A percentile compares a stretch with the other conserved stretches of the same genome.
phyloP scores from a whole-genome alignment of 2,113 vertebrate species.

The Odontesthes bonariensis region DNA sequence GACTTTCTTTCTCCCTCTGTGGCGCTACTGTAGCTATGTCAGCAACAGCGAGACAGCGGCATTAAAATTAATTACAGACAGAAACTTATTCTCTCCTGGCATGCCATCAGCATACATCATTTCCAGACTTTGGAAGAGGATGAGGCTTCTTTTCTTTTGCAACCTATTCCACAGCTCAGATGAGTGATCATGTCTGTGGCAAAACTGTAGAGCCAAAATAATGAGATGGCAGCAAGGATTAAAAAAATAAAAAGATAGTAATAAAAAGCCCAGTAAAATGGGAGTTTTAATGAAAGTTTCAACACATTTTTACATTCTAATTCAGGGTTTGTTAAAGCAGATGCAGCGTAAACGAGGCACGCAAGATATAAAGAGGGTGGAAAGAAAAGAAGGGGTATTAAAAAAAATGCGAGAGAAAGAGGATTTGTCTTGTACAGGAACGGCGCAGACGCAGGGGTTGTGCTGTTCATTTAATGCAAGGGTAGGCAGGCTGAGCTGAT shows the following conservation, averaged over 20 bases:
- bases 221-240: neutral
- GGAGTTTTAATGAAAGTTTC: conserved; percentile 29
- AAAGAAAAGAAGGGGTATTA: conserved; percentile 22
- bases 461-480: conserved; percentile 93
- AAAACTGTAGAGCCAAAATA: neutral
- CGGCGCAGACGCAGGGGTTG: conserved; percentile 84
- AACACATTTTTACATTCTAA: neutral
- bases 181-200: conserved; percentile 24
- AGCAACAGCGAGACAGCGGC: conserved; percentile 51
- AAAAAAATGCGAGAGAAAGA: conserved; percentile 28
- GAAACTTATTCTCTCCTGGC: conserved; percentile 55
- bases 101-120: conserved; percentile 52
- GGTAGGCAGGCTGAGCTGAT: conserved; percentile 90
- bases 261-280: neutral
- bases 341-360: neutral
- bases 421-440: conserved; percentile 78
- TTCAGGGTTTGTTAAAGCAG: conserved; percentile 8
- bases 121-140: conserved; percentile 5
- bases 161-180: conserved; percentile 27
- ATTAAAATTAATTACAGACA: conserved; percentile 69
- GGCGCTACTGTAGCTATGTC: conserved; percentile 65
- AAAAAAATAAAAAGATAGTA: neutral
- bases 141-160: conserved; percentile 12
- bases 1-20: conserved; percentile 27
- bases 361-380: conserved; percentile 26